A percentile compares a stretch with the other conserved stretches of the same genome.
Conservation (phyloP, 2,797 vertebrate genomes). For the Acomys russatus region DNA sequence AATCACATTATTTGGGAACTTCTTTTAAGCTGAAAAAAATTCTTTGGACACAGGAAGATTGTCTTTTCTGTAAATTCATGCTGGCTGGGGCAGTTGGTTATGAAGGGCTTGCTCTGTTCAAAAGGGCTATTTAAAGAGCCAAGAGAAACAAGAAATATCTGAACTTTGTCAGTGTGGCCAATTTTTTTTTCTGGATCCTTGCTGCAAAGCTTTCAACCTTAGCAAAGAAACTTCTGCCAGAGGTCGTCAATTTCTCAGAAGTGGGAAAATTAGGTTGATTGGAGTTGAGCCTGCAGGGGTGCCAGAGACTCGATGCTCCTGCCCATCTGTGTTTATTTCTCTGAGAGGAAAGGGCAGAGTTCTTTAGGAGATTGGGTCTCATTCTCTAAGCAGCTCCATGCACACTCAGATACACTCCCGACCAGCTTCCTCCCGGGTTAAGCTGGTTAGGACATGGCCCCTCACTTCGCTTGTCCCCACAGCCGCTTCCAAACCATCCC, state of each 20-base stretch:
- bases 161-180: not conserved
- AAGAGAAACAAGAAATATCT: conserved; percentile 61
- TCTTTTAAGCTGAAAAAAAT: conserved; percentile 24
- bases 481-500: not conserved
- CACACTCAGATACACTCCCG: not conserved
- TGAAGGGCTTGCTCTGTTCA: conserved; percentile 40
- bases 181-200: conserved; percentile 45
- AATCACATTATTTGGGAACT: conserved; percentile 58
- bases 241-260: conserved; percentile 6
- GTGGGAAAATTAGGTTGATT: not conserved
- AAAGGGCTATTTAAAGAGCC: conserved; percentile 54
- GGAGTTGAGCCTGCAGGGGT: not conserved
- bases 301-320: not conserved
- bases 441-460: not conserved
- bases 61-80: conserved; percentile 30
- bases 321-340: not conserved
- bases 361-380: not conserved
- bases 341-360: not conserved
- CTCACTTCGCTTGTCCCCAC: not conserved
- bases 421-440: not conserved
- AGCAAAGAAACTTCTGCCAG: conserved; percentile 18
- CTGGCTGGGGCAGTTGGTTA: conserved; percentile 11
- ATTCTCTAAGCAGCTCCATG: not conserved
- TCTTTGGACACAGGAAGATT: not conserved
- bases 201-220: not conserved